Percentiles rank a stretch among this genome's conserved stretches.
phyloP scores from a whole-genome alignment of 2,888 invertebrate genomes.

The Callyntrura sp. region DNA sequence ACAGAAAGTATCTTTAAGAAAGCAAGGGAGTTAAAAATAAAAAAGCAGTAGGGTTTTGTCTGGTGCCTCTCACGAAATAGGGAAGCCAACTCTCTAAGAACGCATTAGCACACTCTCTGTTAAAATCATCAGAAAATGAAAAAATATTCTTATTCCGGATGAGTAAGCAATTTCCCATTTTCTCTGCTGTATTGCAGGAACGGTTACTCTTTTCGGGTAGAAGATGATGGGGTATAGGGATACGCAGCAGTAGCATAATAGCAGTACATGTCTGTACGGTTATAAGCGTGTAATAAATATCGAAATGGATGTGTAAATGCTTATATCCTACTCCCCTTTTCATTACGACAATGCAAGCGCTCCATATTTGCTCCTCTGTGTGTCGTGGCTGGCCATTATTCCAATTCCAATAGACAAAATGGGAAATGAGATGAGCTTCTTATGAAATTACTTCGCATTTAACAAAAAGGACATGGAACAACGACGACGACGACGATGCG shows the following conservation, averaged over 20 bases:
- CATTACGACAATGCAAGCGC: background rate
- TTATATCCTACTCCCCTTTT: slow-evolving; percentile 9
- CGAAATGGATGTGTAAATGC: background rate
- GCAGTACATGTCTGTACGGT: too few relatives aligned
- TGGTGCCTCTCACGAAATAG: background rate
- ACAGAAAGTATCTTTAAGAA: background rate
- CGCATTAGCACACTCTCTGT: slow-evolving; percentile 44
- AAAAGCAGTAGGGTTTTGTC: slow-evolving; percentile 5
- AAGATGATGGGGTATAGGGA: slow-evolving; percentile 27
- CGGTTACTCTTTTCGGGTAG: background rate
- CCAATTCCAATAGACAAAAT: slow-evolving; percentile 66
- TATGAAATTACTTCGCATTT: slow-evolving; percentile 59
- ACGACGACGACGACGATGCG: slow-evolving; percentile 37
- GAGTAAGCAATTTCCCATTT: slow-evolving; percentile 79
- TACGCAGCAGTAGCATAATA: background rate
- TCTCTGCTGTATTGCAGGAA: slow-evolving; percentile 24
- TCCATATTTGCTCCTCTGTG: slow-evolving; percentile 8
- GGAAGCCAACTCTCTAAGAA: slow-evolving; percentile 2
- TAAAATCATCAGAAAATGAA: slow-evolving; percentile 35
- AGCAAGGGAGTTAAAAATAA: background rate
- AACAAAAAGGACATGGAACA: slow-evolving; percentile 51
- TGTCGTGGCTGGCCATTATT: slow-evolving; percentile 40
- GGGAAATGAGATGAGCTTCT: slow-evolving; percentile 71
- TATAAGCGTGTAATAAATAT: background rate
- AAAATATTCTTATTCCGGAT: slow-evolving; percentile 76